A percentile compares a stretch with the other conserved stretches of the same genome.
phyloP scores from a whole-genome alignment of 2,113 vertebrate species.

The Bos javanicus region DNA sequence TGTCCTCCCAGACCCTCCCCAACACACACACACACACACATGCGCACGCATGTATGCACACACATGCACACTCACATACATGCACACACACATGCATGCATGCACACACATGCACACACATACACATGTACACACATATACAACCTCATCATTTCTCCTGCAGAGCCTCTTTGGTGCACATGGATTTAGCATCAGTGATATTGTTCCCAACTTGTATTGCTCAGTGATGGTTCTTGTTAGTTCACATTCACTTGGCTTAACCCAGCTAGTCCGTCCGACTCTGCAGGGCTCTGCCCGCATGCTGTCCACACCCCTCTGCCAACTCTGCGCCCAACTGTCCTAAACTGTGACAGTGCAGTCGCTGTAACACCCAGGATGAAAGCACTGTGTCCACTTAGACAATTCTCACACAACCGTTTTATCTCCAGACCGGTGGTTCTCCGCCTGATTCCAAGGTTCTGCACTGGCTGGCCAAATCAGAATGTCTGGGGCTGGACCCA shows the following conservation, averaged over 20 bases:
- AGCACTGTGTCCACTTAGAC: background rate
- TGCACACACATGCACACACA: background rate
- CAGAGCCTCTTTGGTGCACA: background rate
- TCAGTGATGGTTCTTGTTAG: background rate
- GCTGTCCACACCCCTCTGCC: background rate
- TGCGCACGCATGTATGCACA: too few relatives aligned
- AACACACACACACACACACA: background rate
- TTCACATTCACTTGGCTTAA: background rate
- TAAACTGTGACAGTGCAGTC: background rate
- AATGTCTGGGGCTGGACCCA: background rate
- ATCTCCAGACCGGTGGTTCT: background rate
- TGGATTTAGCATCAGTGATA: background rate
- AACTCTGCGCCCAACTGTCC: background rate
- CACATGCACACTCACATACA: background rate
- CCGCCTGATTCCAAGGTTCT: fast-evolving
- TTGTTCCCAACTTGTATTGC: background rate
- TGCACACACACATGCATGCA: background rate
- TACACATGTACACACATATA: too few relatives aligned
- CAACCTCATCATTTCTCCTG: background rate
- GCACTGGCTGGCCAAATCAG: background rate
- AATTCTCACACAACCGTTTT: background rate
- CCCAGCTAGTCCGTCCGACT: background rate
- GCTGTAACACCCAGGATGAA: background rate
- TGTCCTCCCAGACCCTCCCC: background rate
- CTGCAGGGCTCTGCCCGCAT: background rate